Evolutionary conservation across 2,113 vertebrate genomes (phyloP), one percentile per base, ranked within the genome.

Genomic region (Nansenia antarctica): DNA sequence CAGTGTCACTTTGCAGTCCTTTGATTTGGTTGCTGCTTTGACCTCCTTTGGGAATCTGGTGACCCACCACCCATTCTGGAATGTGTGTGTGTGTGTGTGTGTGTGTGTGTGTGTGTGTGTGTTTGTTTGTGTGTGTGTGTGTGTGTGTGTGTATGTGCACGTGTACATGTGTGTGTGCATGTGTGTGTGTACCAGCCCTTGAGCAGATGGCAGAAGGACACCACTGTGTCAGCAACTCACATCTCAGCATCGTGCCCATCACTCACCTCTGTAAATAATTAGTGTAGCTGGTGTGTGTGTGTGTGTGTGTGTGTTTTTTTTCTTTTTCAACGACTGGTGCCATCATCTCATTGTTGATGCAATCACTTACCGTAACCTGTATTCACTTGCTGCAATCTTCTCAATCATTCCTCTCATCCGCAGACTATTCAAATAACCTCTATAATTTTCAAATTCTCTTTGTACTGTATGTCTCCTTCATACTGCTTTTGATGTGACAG

Each of bases 201-300:
- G 65, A 72, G 53, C 70, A 80, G 72, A 80, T 83, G 79, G 72
- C 30, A 69, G 60, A 74, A 70, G 72, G 76, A 79, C 78, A 62
- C 26, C 49, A 32, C 20, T 65, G 61, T 31, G 58, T 70, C 0
- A 69, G 27, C 34, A 27, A 73, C 54, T 65, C 54, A 57, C 45
- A 66, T 34, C 53, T 82, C 57, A 67, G 52, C 49, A 35, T 26
- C n/a, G 0, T 49, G 35, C 32, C 52, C 39, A 26, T 72, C 71
- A 71, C 53, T 77, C 72, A 79, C 59, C 69, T 52, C 47, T 55
- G 65, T 62, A 68, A 74, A 73, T 69, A 73, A 73, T 69, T 58
- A 76, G 34, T 26, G 57, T 53, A 37, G 53, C 63, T 37, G 32
- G 49, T 70, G 30, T 67, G 30, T 34, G 58, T 60, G 30, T 11